Percentiles rank a stretch among this genome's conserved stretches.
These are phyloP conservation scores for Xiphophorus hellerii DNA, from an alignment of 2,113 vertebrate species.

Conservation along the genomic window DNA sequence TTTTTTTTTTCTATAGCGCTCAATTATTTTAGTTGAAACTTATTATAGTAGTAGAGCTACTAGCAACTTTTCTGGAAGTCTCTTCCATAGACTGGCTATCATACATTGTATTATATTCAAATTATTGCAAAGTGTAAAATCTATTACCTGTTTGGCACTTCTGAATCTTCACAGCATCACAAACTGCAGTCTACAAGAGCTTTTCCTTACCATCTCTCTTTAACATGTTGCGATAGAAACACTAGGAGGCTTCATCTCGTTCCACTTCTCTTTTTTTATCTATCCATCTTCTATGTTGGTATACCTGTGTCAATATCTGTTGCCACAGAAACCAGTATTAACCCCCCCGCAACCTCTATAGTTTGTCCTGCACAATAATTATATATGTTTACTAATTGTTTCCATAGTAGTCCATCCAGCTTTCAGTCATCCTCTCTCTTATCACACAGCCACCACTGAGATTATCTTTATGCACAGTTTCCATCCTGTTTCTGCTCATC, in stretches of 20 bases:
- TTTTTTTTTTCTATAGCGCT: neutral
- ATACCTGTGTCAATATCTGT: slow-evolving; percentile 20
- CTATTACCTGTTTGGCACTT: neutral
- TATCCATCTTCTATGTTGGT: neutral
- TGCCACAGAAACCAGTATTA: neutral
- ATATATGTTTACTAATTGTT: neutral
- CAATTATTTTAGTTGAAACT: neutral
- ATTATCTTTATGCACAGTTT: slow-evolving; percentile 45
- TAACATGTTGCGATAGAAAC: slow-evolving; percentile 53
- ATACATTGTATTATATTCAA: too few relatives aligned
- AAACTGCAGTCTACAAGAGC: neutral
- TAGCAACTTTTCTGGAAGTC: neutral
- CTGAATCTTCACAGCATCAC: too few relatives aligned
- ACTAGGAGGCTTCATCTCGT: slow-evolving; percentile 14
- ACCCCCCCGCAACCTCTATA: too few relatives aligned
- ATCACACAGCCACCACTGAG: slow-evolving; percentile 35
- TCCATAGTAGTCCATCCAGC: neutral
- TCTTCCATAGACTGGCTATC: too few relatives aligned
- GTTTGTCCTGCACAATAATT: neutral
- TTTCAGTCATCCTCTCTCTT: slow-evolving; percentile 33
- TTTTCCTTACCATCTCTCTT: neutral
- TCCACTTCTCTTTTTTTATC: slow-evolving; percentile 13
- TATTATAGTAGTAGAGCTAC: neutral
- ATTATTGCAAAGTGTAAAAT: too few relatives aligned
- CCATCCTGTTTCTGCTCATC: slow-evolving; percentile 36